phyloP scores from a whole-genome alignment of 1,140 invertebrate species.

The Leptinotarsa texana region DNA sequence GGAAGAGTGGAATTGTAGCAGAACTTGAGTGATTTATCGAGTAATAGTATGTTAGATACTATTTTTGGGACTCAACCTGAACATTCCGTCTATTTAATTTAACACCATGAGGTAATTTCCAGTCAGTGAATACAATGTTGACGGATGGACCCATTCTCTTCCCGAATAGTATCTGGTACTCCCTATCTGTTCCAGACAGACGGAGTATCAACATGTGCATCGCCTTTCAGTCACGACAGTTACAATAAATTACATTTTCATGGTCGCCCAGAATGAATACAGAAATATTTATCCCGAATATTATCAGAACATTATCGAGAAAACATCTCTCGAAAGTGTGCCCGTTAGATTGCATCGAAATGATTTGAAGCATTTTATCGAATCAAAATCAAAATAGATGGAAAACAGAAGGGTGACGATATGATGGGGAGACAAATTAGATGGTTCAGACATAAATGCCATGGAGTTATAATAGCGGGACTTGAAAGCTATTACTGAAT shows the following conservation, averaged over 20 bases:
- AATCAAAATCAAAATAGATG: constrained; percentile 1
- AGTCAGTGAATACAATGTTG: not conserved
- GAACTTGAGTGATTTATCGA: too few relatives aligned
- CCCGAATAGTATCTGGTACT: not conserved
- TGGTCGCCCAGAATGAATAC: not conserved
- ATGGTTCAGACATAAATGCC: not conserved
- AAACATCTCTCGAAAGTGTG: not conserved
- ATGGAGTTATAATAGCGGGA: not conserved
- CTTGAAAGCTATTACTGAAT: not conserved
- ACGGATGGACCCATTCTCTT: not conserved
- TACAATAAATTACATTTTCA: not conserved
- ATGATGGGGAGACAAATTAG: not conserved
- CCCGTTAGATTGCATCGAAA: not conserved
- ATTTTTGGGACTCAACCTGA: too few relatives aligned
- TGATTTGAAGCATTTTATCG: not conserved
- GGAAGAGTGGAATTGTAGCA: too few relatives aligned
- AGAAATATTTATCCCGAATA: constrained; percentile 3
- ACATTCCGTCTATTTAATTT: too few relatives aligned
- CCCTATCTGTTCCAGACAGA: not conserved
- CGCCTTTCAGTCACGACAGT: not conserved
- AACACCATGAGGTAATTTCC: not conserved
- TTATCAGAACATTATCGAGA: constrained; percentile 1
- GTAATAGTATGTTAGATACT: too few relatives aligned
- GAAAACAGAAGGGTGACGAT: not conserved
- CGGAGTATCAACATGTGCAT: not conserved